Percentiles rank a stretch among this genome's conserved stretches.
These are phyloP conservation scores for Idris sp. DNA, from an alignment of 1,140 invertebrate genomes.

Conservation along the genomic window DNA sequence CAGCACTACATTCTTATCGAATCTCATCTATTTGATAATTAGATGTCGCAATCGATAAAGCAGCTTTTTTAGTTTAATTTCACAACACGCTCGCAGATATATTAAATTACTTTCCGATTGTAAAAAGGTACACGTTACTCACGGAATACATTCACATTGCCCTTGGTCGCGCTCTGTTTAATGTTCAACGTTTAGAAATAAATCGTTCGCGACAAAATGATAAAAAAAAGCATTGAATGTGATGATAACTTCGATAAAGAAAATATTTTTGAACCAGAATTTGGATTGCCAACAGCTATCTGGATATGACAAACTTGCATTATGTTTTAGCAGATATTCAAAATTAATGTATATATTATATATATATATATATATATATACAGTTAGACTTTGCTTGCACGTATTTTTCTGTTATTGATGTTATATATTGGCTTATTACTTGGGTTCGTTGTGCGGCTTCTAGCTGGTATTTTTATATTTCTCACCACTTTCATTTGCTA, in stretches of 20 bases:
- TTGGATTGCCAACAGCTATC: slow-evolving; percentile 8
- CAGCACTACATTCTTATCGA: slow-evolving; percentile 2
- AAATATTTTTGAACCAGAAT: not conserved
- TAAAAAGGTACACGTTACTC: slow-evolving; percentile 29
- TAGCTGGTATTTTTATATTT: slow-evolving; percentile 60
- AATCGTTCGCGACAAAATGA: slow-evolving; percentile 45
- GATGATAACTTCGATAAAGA: no score
- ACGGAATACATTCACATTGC: slow-evolving; percentile 41
- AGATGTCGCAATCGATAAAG: slow-evolving; percentile 26
- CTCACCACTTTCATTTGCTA: slow-evolving; percentile 68
- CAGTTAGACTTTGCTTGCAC: slow-evolving; percentile 28
- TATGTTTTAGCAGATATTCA: no score
- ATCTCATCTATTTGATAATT: slow-evolving; percentile 17
- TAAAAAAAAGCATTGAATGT: no score
- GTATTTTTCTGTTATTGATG: slow-evolving; percentile 47
- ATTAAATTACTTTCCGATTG: slow-evolving; percentile 38
- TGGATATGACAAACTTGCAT: slow-evolving; percentile 20
- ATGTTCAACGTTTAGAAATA: slow-evolving; percentile 43
- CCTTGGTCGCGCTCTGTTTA: slow-evolving; percentile 61
- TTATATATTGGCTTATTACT: slow-evolving; percentile 70
- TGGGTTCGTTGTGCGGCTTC: slow-evolving; percentile 66
- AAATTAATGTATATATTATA: no score
- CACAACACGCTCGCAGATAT: slow-evolving; percentile 28
- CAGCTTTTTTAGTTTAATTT: slow-evolving; percentile 37
- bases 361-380: no score